Percentiles rank a stretch among this genome's conserved stretches.
These are phyloP conservation scores for Reticulitermes speratus DNA, from an alignment of 1,140 invertebrate species.

Conservation along the genomic window DNA sequence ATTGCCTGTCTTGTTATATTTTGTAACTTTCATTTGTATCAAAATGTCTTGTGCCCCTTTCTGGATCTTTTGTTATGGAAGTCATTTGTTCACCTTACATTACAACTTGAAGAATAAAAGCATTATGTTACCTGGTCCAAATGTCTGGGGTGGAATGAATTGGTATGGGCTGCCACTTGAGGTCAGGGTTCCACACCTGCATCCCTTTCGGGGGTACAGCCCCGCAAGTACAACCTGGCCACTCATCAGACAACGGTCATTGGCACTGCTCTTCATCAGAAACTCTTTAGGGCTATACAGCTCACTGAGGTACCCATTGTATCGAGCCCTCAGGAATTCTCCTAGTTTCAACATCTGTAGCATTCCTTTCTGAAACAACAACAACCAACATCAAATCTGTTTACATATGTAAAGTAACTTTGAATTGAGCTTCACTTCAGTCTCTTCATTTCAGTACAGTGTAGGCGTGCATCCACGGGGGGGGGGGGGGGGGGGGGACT, in stretches of 20 bases:
- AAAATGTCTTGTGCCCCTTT: too few relatives aligned
- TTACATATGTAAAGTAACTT: not conserved
- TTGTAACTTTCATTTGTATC: too few relatives aligned
- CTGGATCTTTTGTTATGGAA: too few relatives aligned
- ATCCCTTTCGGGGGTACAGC: conserved; percentile 71
- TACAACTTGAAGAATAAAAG: too few relatives aligned
- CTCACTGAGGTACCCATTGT: conserved; percentile 63
- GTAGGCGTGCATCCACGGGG: too few relatives aligned
- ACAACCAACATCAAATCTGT: conserved; percentile 21
- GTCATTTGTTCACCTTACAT: too few relatives aligned
- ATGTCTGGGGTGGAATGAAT: conserved; percentile 67
- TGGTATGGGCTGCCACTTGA: conserved; percentile 86
- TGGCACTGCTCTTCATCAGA: conserved; percentile 72
- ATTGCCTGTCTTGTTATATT: too few relatives aligned
- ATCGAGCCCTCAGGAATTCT: conserved; percentile 66
- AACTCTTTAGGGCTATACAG: conserved; percentile 64
- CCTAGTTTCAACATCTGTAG: conserved; percentile 74
- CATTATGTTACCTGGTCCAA: conserved; percentile 64
- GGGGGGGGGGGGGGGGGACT: too few relatives aligned
- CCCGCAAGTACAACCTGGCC: conserved; percentile 78
- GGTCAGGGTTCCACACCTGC: conserved; percentile 68
- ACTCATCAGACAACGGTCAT: conserved; percentile 83
- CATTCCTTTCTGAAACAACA: conserved; percentile 68
- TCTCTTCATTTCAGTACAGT: not conserved
- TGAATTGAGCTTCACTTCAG: not conserved